These are phyloP conservation scores for Cydia pomonella DNA, from an alignment of 1,140 invertebrate genomes.

Conservation along the genomic window DNA sequence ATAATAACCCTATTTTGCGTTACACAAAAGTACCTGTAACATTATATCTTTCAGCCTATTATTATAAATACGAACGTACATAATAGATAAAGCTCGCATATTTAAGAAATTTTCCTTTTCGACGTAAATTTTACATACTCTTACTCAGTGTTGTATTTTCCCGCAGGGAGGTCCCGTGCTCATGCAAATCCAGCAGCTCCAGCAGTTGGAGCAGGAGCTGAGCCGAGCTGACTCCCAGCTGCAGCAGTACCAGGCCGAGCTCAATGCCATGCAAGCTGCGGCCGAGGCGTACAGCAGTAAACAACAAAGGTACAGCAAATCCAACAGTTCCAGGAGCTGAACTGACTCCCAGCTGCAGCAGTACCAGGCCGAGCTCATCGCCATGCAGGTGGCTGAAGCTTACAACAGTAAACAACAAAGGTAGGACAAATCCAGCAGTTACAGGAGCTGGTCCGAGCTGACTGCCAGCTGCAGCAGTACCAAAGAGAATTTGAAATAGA, in stretches of 20 bases:
- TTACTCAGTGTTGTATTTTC: neutral
- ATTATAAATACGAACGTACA: no score
- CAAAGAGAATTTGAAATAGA: no score
- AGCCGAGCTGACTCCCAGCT: slow-evolving; percentile 79
- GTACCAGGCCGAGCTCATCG: slow-evolving; percentile 78
- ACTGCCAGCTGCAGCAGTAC: slow-evolving; percentile 78
- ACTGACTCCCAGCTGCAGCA: slow-evolving; percentile 79
- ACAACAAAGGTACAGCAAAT: slow-evolving; percentile 80
- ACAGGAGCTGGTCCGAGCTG: slow-evolving; percentile 78
- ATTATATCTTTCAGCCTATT: no score
- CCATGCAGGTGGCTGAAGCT: slow-evolving; percentile 78
- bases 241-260: slow-evolving; percentile 75
- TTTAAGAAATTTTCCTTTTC: no score
- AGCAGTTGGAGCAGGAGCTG: slow-evolving; percentile 79
- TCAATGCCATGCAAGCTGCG: slow-evolving; percentile 75
- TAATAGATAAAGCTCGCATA: no score
- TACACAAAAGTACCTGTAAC: no score
- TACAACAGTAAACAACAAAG: slow-evolving; percentile 84
- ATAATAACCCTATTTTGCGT: no score
- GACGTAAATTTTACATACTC: no score
- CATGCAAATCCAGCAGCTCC: slow-evolving; percentile 77
- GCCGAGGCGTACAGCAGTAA: slow-evolving; percentile 82
- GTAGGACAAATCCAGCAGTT: slow-evolving; percentile 58
- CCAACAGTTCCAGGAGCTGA: slow-evolving; percentile 75
- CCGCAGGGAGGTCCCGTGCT: slow-evolving; percentile 77